Base-by-base conservation (phyloP, 2,113 vertebrate genomes). In the Clinocottus analis region DNA sequence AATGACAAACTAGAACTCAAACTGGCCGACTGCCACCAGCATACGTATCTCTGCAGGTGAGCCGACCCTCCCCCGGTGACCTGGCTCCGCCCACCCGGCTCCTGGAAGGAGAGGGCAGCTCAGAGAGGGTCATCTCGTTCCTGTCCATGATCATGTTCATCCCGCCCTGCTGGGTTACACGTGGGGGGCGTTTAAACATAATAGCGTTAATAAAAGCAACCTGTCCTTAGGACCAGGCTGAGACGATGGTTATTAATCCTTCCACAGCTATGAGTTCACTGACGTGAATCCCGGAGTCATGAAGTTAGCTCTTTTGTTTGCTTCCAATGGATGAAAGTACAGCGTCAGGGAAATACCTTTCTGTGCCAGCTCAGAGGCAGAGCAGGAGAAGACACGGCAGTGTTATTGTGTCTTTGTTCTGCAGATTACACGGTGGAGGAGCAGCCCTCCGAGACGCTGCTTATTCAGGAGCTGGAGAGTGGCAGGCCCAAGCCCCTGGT, bases 351-450 rank as follows among this genome's bases (percentile, higher is more conserved):
- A 55, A 63, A 23, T 56, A 25, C 13, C 19, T 17, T 9, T 21
- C 14, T 19, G 33, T 27, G 39, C 7, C 41, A 31, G 63, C 39
- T 63, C 21, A 16, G 23, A 29, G 41, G 9, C 5, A 4, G 4
- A 43, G 27, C 45, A 16, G 23, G 2, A 51, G n/a, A 21, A 35
- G 25, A 59, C 12, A 5, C 62, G 41, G 8, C 29, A 16, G 43
- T 19, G 35, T 67, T n/a, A 1, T 4, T 64, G 0, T 78, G 5
- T 91, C n/a, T 5, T 53, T 10, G n/a, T 5, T 10, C 16, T 25
- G 8, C 77, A 99, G 98, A 99, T 89, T 99, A 99, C 86, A 97
- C 97, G 10, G 97, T 99, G 89, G 97, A 99, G 90, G 98, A 99
- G 91, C 96, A 95, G 80, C 97, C 97, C 43, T 98, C 97, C 23